Evolutionary conservation across 2,113 vertebrate species (phyloP).

Genomic region (Bubalus kerabau): DNA sequence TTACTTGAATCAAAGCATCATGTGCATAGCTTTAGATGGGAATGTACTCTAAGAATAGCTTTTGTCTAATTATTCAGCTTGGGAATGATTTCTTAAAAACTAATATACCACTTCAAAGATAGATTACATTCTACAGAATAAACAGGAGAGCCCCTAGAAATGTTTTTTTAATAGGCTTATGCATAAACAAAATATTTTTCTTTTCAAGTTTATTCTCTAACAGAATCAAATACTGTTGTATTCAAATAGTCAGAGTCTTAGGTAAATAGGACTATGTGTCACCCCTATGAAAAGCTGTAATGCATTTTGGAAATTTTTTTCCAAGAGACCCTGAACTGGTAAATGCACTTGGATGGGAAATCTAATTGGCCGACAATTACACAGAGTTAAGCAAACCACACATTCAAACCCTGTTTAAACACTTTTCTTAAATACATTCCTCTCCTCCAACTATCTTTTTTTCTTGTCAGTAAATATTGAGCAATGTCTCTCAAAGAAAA

Average conservation of each 20-base stretch:
- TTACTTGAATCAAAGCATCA: constrained; percentile 64
- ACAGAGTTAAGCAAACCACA: background rate
- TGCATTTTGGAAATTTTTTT: constrained; percentile 46
- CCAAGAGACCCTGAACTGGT: background rate
- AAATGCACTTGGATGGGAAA: constrained; percentile 21
- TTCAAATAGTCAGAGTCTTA: constrained; percentile 46
- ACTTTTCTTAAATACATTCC: background rate
- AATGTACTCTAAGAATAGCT: constrained; percentile 56
- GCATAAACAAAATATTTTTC: constrained; percentile 70
- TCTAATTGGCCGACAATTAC: background rate
- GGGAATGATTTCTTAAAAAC: constrained; percentile 62
- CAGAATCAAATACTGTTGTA: constrained; percentile 38
- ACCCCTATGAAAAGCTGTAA: constrained; percentile 16
- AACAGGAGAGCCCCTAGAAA: constrained; percentile 56
- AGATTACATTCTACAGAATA: constrained; percentile 57
- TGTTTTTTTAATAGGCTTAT: constrained; percentile 61
- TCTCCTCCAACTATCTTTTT: background rate
- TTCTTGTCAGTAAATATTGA: background rate
- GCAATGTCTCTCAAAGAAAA: constrained; percentile 8
- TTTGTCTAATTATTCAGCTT: constrained; percentile 67
- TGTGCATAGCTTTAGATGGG: constrained; percentile 38
- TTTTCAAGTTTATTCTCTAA: constrained; percentile 61
- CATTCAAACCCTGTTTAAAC: background rate
- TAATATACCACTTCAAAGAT: constrained; percentile 67
- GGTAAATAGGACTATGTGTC: constrained; percentile 52